A percentile compares a stretch with the other conserved stretches of the same genome.
phyloP scores from a whole-genome alignment of 1,140 invertebrate species.

The Platyscapa corneri region DNA sequence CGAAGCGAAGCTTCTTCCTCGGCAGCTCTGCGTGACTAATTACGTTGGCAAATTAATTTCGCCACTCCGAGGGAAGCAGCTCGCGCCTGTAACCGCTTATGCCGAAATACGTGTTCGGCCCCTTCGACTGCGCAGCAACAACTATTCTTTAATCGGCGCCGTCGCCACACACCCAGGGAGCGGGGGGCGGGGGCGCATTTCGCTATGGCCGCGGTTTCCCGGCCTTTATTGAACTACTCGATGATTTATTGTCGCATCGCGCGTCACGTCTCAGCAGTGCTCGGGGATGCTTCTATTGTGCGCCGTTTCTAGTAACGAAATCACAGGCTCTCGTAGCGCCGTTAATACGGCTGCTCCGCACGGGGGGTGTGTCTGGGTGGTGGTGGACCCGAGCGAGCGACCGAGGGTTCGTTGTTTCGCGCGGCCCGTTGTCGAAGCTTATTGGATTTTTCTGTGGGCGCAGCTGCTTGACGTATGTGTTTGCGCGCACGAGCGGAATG shows the following conservation, averaged over 20 bases:
- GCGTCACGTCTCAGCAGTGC: not conserved
- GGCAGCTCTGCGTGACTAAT: constrained; percentile 47
- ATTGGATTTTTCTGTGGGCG: too few relatives aligned
- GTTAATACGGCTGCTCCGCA: too few relatives aligned
- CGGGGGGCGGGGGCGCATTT: not conserved
- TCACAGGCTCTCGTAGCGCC: not conserved
- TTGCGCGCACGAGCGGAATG: too few relatives aligned
- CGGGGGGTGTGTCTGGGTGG: not conserved
- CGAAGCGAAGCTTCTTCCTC: constrained; percentile 27
- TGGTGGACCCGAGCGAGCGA: too few relatives aligned
- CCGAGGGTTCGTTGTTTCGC: too few relatives aligned
- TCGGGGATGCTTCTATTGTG: not conserved
- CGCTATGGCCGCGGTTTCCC: not conserved
- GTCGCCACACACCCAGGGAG: too few relatives aligned
- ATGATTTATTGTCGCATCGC: constrained; percentile 22
- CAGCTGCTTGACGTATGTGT: too few relatives aligned
- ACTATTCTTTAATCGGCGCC: constrained; percentile 33
- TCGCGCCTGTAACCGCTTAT: constrained; percentile 16
- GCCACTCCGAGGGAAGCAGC: not conserved
- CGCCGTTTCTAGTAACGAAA: not conserved
- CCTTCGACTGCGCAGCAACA: too few relatives aligned
- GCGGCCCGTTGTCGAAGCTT: too few relatives aligned
- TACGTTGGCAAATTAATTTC: constrained; percentile 49
- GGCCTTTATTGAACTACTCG: not conserved
- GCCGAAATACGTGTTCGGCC: not conserved